Evolutionary conservation across 2,113 vertebrate species (phyloP).

Genomic region (Pachycephala philippinensis): DNA sequence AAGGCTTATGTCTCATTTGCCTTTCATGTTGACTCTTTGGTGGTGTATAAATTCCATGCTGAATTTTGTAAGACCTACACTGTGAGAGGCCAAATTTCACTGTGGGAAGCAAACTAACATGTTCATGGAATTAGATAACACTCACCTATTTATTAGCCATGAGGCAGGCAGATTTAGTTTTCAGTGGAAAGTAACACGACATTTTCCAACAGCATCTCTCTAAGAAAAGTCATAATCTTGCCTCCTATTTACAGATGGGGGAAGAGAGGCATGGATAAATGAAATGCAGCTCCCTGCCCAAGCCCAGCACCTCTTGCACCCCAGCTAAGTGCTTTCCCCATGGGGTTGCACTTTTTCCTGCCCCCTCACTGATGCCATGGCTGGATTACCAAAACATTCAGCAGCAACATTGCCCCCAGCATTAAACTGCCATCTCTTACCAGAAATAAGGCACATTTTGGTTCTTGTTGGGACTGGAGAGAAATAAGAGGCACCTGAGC

Average conservation of each 20-base stretch:
- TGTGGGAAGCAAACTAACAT: neutral
- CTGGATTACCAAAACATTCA: neutral
- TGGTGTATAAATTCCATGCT: neutral
- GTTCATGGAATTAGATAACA: neutral
- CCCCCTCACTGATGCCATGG: neutral
- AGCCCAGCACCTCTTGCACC: neutral
- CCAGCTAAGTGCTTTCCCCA: neutral
- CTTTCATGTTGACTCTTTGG: neutral
- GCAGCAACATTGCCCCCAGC: neutral
- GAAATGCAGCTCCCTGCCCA: neutral
- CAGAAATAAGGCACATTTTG: neutral
- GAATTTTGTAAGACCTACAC: neutral
- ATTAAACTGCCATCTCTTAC: neutral
- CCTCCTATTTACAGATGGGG: neutral
- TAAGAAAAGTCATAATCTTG: neutral
- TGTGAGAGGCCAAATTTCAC: neutral
- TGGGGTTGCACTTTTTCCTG: neutral
- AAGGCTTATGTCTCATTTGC: neutral
- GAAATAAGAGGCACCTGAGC: neutral
- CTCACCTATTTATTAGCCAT: neutral
- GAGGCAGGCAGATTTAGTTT: neutral
- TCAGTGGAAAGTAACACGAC: neutral
- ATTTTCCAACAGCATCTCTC: neutral
- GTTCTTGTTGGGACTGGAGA: neutral
- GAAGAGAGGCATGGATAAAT: neutral